Evolutionary conservation across 2,113 vertebrate genomes (phyloP).

Genomic region (Atractosteus spatula): DNA sequence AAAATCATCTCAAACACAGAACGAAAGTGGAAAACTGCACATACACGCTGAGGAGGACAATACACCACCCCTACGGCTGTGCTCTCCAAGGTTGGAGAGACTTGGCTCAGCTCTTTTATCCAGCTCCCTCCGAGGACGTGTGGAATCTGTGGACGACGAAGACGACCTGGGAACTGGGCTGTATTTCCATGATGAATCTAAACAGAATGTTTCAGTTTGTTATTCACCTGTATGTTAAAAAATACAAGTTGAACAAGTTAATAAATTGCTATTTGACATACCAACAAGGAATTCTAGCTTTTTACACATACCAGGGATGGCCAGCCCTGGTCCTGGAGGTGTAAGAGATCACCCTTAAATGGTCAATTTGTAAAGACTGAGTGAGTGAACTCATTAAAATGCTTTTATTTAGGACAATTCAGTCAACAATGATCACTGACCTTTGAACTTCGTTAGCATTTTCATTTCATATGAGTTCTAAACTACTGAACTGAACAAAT

Average conservation of each 20-base stretch:
- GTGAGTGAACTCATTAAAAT: too few relatives aligned
- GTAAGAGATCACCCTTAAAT: too few relatives aligned
- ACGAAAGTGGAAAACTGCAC: constrained; percentile 32
- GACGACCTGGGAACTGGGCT: constrained; percentile 78
- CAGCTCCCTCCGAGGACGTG: constrained; percentile 71
- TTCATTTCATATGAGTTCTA: too few relatives aligned
- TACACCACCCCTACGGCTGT: constrained; percentile 65
- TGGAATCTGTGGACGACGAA: constrained; percentile 62
- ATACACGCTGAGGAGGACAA: constrained; percentile 73
- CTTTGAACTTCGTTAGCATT: too few relatives aligned
- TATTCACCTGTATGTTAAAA: constrained; percentile 34
- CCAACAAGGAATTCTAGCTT: neutral
- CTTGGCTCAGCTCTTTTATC: constrained; percentile 74
- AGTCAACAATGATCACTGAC: too few relatives aligned
- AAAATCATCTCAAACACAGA: too few relatives aligned
- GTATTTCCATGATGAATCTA: constrained; percentile 80
- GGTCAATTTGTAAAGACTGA: too few relatives aligned
- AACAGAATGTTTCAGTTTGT: constrained; percentile 37
- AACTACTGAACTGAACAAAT: too few relatives aligned
- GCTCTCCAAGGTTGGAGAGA: constrained; percentile 65
- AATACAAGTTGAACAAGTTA: neutral
- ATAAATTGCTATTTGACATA: neutral
- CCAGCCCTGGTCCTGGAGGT: too few relatives aligned
- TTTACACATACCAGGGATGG: too few relatives aligned
- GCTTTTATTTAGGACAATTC: too few relatives aligned